phyloP scores from a whole-genome alignment of 2,797 vertebrate species.

The Syndactyla subalaris region DNA sequence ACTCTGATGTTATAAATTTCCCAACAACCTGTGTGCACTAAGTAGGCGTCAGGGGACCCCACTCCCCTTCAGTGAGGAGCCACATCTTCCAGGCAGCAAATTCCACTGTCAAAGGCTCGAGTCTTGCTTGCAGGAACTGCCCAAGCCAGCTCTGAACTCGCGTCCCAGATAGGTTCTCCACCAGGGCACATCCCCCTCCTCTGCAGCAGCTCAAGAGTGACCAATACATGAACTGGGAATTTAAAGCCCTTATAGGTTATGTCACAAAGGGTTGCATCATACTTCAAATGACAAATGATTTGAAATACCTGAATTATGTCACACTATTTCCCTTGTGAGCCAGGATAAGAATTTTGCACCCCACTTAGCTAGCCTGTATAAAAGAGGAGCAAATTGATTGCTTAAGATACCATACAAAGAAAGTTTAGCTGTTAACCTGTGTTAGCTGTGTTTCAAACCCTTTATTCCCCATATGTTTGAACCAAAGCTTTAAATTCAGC shows the following conservation, averaged over 20 bases:
- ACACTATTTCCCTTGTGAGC: neutral
- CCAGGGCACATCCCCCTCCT: fast-evolving
- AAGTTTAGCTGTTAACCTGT: neutral
- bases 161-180: neutral
- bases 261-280: neutral
- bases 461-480: neutral
- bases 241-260: neutral
- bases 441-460: neutral
- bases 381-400: neutral
- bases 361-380: neutral
- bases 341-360: neutral
- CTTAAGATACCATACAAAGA: neutral
- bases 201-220: neutral
- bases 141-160: neutral
- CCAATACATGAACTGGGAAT: neutral
- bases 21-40: neutral
- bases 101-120: neutral
- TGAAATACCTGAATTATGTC: neutral
- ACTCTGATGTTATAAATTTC: neutral
- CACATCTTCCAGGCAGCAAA: neutral
- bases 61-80: neutral
- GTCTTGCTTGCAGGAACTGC: neutral
- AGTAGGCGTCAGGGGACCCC: neutral
- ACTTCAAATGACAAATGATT: neutral
- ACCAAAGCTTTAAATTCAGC: neutral